Evolutionary conservation across 1,140 invertebrate species (phyloP).

Genomic region (Drosophila yakuba): DNA sequence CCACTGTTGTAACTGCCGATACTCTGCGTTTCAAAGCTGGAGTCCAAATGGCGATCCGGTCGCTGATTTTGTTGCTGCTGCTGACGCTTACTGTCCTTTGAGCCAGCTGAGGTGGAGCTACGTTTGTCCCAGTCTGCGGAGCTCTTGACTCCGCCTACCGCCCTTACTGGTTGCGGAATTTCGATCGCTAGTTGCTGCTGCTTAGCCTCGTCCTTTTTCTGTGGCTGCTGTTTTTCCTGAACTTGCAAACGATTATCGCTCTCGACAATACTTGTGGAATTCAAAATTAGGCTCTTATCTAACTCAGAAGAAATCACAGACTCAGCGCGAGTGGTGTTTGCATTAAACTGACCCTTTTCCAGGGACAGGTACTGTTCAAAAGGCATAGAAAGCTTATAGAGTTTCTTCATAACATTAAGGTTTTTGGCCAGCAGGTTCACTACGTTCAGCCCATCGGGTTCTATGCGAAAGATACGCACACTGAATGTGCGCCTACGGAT

Average conservation of each 20-base stretch:
- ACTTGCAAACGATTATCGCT: constrained; percentile 63
- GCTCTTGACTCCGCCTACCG: constrained; percentile 8
- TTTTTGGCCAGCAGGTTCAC: constrained; percentile 82
- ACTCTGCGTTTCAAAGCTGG: constrained; percentile 62
- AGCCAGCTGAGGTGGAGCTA: constrained; percentile 66
- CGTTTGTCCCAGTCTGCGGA: constrained; percentile 71
- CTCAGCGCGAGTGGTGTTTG: constrained; percentile 46
- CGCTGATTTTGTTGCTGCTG: constrained; percentile 23
- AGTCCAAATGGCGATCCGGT: constrained; percentile 35
- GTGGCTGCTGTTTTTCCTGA: constrained; percentile 33
- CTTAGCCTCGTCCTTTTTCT: constrained; percentile 11
- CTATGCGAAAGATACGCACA: constrained; percentile 86
- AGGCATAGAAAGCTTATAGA: constrained; percentile 80
- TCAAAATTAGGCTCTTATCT: constrained; percentile 60
- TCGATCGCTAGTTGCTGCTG: background rate
- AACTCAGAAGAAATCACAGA: constrained; percentile 46
- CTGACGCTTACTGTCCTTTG: constrained; percentile 61
- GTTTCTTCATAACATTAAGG: constrained; percentile 79
- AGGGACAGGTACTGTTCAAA: constrained; percentile 79
- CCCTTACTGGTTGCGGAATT: constrained; percentile 10
- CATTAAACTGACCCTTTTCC: constrained; percentile 80
- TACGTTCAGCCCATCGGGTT: constrained; percentile 84
- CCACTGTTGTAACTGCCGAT: constrained; percentile 61
- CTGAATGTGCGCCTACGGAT: constrained; percentile 82
- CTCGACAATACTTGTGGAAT: constrained; percentile 70